Evolutionary conservation across 2,888 invertebrate species (phyloP).

Genomic region (Temnothorax rugatulus): DNA sequence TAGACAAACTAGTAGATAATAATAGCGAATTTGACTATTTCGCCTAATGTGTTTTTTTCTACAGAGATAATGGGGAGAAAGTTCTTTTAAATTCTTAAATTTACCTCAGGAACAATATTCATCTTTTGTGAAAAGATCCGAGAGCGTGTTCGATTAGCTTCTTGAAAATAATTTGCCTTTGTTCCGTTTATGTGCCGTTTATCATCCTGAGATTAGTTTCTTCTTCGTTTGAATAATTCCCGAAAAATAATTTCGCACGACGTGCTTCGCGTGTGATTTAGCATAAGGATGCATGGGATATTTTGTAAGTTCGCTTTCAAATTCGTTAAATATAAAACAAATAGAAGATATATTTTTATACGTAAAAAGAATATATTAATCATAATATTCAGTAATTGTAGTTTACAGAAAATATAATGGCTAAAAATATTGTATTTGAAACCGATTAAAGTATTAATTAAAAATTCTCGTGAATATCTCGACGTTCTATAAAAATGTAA

Average conservation of each 20-base stretch:
- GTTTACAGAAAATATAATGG: background rate
- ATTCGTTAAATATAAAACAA: background rate
- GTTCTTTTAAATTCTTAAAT: background rate
- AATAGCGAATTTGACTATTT: background rate
- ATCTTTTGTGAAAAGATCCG: slow-evolving; percentile 11
- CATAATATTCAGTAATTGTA: background rate
- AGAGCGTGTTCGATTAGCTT: slow-evolving; percentile 15
- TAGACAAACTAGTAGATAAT: background rate
- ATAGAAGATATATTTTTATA: background rate
- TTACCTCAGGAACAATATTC: slow-evolving; percentile 5
- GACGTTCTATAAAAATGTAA: slow-evolving; percentile 7
- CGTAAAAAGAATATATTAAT: background rate
- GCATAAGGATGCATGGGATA: background rate
- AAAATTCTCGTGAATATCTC: background rate
- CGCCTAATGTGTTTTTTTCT: background rate
- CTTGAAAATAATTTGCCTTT: slow-evolving; percentile 31
- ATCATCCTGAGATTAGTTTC: slow-evolving; percentile 10
- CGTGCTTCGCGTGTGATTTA: background rate
- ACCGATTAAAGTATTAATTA: background rate
- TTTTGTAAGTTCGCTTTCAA: background rate
- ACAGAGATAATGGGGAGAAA: background rate
- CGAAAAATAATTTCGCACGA: slow-evolving; percentile 12
- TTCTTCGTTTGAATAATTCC: background rate
- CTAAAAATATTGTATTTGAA: background rate
- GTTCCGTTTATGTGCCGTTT: background rate